Conservation (phyloP, 2,797 vertebrate species). For the Synanceia verrucosa region DNA sequence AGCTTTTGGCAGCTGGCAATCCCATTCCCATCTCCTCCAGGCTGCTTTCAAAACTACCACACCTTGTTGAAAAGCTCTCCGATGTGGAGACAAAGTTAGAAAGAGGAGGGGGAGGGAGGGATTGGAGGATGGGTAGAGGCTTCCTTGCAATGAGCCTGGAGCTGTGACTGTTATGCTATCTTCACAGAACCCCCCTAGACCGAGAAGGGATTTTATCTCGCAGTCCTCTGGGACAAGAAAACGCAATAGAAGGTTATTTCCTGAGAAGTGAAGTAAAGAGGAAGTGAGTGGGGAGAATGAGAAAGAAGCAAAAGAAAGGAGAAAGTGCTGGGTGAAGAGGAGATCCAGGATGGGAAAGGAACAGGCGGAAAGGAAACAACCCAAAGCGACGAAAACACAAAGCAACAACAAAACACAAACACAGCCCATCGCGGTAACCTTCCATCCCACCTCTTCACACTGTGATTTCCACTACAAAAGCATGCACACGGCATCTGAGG, state of each 20-base stretch:
- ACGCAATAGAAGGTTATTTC: slow-evolving; percentile 76
- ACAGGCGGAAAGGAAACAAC: slow-evolving; percentile 37
- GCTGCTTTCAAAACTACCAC: slow-evolving; percentile 11
- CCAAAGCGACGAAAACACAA: slow-evolving; percentile 56
- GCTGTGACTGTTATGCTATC: slow-evolving; percentile 71
- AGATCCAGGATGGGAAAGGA: slow-evolving; percentile 44
- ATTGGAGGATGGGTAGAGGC: slow-evolving; percentile 52
- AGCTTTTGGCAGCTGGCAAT: slow-evolving; percentile 8
- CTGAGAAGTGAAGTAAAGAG: slow-evolving; percentile 69
- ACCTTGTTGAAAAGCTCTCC: slow-evolving; percentile 55
- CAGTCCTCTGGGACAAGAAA: slow-evolving; percentile 71
- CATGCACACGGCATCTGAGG: slow-evolving; percentile 30
- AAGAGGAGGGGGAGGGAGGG: slow-evolving; percentile 26
- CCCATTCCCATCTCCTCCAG: neutral
- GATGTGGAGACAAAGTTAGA: slow-evolving; percentile 47
- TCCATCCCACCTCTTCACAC: slow-evolving; percentile 53
- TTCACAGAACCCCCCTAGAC: slow-evolving; percentile 74
- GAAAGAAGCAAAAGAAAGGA: slow-evolving; percentile 21
- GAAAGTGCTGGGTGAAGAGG: slow-evolving; percentile 32
- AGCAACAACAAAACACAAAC: slow-evolving; percentile 68
- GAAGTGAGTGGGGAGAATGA: slow-evolving; percentile 18
- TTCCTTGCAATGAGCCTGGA: slow-evolving; percentile 72
- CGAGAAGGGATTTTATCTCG: slow-evolving; percentile 75
- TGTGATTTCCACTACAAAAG: slow-evolving; percentile 73
- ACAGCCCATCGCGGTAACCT: slow-evolving; percentile 33